These are phyloP conservation scores for Nesoenas mayeri DNA, from an alignment of 2,113 vertebrate genomes.

Conservation along the genomic window DNA sequence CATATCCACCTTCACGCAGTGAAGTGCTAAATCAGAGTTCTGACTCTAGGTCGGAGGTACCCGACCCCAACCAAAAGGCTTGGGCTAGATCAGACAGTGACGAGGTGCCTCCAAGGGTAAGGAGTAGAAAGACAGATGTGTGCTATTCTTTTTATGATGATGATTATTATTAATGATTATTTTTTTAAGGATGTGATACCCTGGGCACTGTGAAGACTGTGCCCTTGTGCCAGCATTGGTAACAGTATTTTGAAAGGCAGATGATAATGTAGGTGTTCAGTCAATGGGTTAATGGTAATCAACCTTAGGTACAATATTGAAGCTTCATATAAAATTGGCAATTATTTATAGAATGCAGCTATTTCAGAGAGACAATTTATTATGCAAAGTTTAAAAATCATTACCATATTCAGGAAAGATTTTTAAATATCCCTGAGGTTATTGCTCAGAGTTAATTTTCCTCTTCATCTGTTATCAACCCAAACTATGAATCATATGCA, in stretches of 20 bases:
- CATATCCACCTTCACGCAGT: slow-evolving; percentile 87
- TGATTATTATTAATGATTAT: slow-evolving; percentile 28
- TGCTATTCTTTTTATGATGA: slow-evolving; percentile 36
- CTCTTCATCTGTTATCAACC: slow-evolving; percentile 27
- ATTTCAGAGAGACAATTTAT: slow-evolving; percentile 48
- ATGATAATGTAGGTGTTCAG: background rate
- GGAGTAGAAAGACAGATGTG: slow-evolving; percentile 80
- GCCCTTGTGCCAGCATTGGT: background rate
- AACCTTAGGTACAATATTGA: background rate
- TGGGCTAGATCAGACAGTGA: slow-evolving; percentile 90
- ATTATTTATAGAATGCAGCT: slow-evolving; percentile 32
- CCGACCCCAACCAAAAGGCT: slow-evolving; percentile 82
- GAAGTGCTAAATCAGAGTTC: slow-evolving; percentile 85
- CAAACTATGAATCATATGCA: slow-evolving; percentile 39
- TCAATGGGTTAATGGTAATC: background rate
- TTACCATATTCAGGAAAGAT: slow-evolving; percentile 51
- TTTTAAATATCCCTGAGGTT: slow-evolving; percentile 24
- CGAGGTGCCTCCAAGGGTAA: slow-evolving; percentile 94
- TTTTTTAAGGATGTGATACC: slow-evolving; percentile 51
- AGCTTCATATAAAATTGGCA: background rate
- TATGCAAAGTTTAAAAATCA: slow-evolving; percentile 32
- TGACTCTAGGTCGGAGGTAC: slow-evolving; percentile 83
- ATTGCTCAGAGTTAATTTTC: slow-evolving; percentile 53
- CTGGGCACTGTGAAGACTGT: slow-evolving; percentile 3
- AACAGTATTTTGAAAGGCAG: slow-evolving; percentile 40